Base-by-base conservation (phyloP, 2,113 vertebrate genomes). In the Psophia crepitans region DNA sequence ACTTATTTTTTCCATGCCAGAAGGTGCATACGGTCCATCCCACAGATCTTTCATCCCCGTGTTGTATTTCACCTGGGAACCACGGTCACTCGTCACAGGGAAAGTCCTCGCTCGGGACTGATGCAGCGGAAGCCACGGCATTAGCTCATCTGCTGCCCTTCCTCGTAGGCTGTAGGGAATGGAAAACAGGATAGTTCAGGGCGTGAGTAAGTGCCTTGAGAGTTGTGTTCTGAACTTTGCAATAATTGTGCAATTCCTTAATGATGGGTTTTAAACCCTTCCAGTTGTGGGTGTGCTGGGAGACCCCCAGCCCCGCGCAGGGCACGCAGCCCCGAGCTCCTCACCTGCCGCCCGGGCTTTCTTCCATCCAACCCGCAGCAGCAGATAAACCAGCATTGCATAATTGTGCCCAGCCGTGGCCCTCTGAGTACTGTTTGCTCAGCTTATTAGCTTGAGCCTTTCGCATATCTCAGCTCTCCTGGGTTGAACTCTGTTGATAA, bases 21-120 rank as follows among this genome's bases (percentile, higher is more conserved):
- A 57, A 91, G 60, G 81, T 57, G 32, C 73, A 2, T 17, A 0
- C 1, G 60, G 64, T 69, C n/a, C 90, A 91, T 84, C 64, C 71
- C 54, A 27, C 6, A 2, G 48, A 39, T 0, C 2, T 3, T 77
- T 14, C 3, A 0, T n/a, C 54, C 49, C 77, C 5, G 2, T 0
- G 22, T 0, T 57, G 77, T 32, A 1, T 56, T 43, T 46, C 57
- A 30, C 78, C 46, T 61, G 21, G 74, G 76, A 77, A 30, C 33
- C 44, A 6, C 2, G 0, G 56, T 5, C 79, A 32, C 24, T 1
- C 7, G 69, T n/a, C 0, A 3, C 1, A 37, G 85, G 7, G 61
- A 54, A 35, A 24, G 39, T 43, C 82, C 78, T 75, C 2, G 1
- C 61, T 66, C 1, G 0, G 57, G 74, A 32, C 26, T 5, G 26